These are phyloP conservation scores for Aphelenchoides besseyi DNA, from an alignment of 1,140 invertebrate species.

Conservation along the genomic window DNA sequence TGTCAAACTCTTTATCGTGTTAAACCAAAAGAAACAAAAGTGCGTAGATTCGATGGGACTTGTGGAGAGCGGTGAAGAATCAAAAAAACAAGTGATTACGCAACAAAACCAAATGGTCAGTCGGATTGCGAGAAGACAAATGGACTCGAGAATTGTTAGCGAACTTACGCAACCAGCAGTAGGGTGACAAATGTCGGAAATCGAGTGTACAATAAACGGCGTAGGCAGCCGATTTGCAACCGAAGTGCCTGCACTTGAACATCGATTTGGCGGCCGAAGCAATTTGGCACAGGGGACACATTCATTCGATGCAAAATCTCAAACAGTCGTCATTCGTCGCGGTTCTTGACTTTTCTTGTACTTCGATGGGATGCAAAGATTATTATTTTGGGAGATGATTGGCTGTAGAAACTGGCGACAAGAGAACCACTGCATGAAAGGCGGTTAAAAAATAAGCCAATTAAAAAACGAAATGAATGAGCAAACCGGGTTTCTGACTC, in stretches of 20 bases:
- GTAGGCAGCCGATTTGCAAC: background rate
- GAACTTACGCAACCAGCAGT: background rate
- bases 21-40: too few species aligned
- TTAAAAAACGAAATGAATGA: background rate
- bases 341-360: background rate
- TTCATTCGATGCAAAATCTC: too few species aligned
- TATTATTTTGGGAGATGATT: background rate
- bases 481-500: background rate
- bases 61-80: background rate
- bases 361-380: background rate
- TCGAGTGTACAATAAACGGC: background rate
- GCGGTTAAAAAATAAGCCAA: background rate
- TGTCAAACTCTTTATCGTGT: too few species aligned
- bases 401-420: background rate
- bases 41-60: too few species aligned
- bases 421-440: too few species aligned
- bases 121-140: background rate
- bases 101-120: background rate
- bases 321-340: background rate
- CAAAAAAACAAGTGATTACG: background rate
- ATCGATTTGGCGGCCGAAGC: background rate
- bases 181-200: conserved; percentile 2
- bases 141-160: background rate
- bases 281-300: conserved; percentile 1
- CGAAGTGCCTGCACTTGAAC: background rate